A percentile compares a stretch with the other conserved stretches of the same genome.
These are phyloP conservation scores for Lasaia peninsularis DNA, from an alignment of 1,140 invertebrate genomes.

Conservation along the genomic window DNA sequence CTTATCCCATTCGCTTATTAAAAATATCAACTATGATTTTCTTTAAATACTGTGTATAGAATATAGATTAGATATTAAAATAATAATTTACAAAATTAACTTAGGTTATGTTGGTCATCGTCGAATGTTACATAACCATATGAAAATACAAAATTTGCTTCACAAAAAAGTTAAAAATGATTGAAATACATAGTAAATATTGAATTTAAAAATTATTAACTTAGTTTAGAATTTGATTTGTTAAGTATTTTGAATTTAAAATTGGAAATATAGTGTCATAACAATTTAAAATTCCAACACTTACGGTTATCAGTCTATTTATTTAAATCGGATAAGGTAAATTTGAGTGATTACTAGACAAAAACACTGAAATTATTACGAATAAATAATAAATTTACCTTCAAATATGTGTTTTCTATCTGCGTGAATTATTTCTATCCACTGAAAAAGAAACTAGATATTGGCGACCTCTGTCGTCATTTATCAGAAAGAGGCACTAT, in stretches of 20 bases:
- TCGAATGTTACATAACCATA: background rate
- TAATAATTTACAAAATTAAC: too few species aligned
- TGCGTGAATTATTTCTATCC: background rate
- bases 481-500: too few species aligned
- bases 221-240: background rate
- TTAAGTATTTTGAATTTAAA: slow-evolving; percentile 23
- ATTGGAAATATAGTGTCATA: slow-evolving; percentile 10
- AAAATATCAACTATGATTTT: too few species aligned
- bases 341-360: background rate
- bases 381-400: slow-evolving; percentile 1
- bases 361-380: background rate
- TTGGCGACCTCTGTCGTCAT: background rate
- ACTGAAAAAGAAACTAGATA: background rate
- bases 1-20: too few species aligned
- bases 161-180: background rate
- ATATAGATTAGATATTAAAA: too few species aligned
- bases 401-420: background rate
- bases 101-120: background rate
- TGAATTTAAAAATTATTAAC: background rate
- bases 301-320: slow-evolving; percentile 16
- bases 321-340: background rate
- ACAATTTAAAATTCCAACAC: slow-evolving; percentile 22
- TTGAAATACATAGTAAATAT: background rate
- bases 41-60: too few species aligned
- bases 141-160: background rate